phyloP scores from a whole-genome alignment of 2,797 vertebrate species.

The Acanthiza pusilla region DNA sequence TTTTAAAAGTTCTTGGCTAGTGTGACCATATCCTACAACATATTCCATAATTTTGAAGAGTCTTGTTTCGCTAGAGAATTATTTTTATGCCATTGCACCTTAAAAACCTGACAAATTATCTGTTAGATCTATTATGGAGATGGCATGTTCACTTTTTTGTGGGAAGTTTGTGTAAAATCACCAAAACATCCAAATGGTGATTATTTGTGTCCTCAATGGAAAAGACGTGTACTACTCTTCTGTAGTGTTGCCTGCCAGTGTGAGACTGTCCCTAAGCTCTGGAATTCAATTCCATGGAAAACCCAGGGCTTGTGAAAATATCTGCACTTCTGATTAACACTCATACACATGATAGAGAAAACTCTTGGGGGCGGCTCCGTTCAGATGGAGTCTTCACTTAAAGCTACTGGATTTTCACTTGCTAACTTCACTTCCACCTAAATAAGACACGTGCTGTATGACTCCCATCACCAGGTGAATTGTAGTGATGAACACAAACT shows the following conservation, averaged over 20 bases:
- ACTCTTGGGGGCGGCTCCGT: too few relatives aligned
- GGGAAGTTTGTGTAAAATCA: neutral
- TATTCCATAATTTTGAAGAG: neutral
- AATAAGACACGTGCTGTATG: accelerated
- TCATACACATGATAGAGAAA: accelerated
- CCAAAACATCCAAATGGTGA: neutral
- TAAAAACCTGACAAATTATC: neutral
- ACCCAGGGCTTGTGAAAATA: neutral
- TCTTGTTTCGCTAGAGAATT: neutral
- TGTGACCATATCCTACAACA: neutral
- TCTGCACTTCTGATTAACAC: accelerated
- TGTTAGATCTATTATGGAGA: neutral
- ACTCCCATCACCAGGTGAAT: neutral
- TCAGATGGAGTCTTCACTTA: neutral
- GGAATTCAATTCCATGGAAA: neutral
- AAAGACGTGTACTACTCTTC: neutral
- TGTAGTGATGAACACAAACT: neutral
- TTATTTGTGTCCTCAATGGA: neutral
- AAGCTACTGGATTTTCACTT: neutral
- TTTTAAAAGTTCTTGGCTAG: neutral
- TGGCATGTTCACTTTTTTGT: neutral
- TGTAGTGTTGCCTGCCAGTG: neutral
- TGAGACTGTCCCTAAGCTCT: neutral
- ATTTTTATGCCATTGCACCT: neutral
- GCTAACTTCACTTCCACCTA: neutral